These are phyloP conservation scores for Melanargia galathea DNA, from an alignment of 2,888 invertebrate species.

Conservation along the genomic window DNA sequence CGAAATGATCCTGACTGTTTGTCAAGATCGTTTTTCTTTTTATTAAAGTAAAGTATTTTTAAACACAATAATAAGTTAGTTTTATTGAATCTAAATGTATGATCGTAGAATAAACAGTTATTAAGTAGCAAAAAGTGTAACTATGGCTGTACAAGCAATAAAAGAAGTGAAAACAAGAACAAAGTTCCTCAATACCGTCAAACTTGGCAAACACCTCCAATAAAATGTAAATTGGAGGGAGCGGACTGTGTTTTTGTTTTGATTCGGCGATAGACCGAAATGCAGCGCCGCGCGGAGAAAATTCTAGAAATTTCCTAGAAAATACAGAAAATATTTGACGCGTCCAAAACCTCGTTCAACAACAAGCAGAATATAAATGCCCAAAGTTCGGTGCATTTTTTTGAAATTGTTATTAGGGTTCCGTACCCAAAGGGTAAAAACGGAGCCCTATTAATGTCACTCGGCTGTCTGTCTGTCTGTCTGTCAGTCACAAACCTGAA, in stretches of 20 bases:
- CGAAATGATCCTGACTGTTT: too few species aligned
- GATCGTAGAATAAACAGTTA: background rate
- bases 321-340: conserved; percentile 1
- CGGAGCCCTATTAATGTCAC: too few species aligned
- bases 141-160: background rate
- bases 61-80: too few species aligned
- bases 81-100: background rate
- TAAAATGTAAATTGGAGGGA: conserved; percentile 11
- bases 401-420: conserved; percentile 7
- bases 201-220: conserved; percentile 1
- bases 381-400: conserved; percentile 4
- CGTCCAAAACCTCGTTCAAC: background rate
- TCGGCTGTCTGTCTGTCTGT: too few species aligned
- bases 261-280: conserved; percentile 6
- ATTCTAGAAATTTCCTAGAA: background rate
- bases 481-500: too few species aligned
- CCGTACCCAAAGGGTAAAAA: too few species aligned
- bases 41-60: too few species aligned
- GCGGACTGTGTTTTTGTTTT: conserved; percentile 9
- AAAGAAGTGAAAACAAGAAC: conserved; percentile 12
- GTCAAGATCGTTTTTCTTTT: too few species aligned
- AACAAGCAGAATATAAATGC: background rate
- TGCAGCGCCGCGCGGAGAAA: background rate
- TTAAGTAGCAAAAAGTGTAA: background rate
- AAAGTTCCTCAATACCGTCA: conserved; percentile 10